Evolutionary conservation across 2,113 vertebrate species (phyloP).

Genomic region (Ascaphus truei): DNA sequence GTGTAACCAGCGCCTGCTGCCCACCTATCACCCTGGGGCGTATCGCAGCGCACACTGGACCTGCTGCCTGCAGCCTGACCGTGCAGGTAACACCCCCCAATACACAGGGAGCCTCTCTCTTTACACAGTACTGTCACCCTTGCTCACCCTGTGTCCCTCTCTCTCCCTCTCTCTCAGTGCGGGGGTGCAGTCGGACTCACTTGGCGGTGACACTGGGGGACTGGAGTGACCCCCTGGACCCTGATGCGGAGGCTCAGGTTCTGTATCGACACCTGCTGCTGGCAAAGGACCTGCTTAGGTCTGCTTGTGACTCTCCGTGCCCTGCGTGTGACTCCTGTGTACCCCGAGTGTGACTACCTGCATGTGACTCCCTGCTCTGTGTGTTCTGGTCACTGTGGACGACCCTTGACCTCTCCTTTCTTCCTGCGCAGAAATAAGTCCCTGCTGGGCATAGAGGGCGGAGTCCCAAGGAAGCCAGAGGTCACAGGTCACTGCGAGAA

Average conservation of each 20-base stretch:
- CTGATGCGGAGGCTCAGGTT: conserved; percentile 75
- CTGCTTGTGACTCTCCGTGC: neutral
- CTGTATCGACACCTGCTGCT: conserved; percentile 79
- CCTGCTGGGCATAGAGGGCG: neutral
- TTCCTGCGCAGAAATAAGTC: conserved; percentile 25
- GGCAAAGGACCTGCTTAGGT: conserved; percentile 75
- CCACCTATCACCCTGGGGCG: conserved; percentile 74
- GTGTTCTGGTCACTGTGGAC: too few species aligned
- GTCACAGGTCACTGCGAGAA: neutral
- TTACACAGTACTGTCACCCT: neutral
- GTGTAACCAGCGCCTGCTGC: conserved; percentile 70
- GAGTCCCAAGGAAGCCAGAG: neutral
- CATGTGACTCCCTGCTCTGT: too few species aligned
- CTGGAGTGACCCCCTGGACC: conserved; percentile 83
- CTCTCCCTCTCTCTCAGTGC: conserved; percentile 47
- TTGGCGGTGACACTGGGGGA: conserved; percentile 77
- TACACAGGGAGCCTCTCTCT: neutral
- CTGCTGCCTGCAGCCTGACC: conserved; percentile 74
- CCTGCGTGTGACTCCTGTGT: neutral
- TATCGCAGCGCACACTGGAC: conserved; percentile 80
- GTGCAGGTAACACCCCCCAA: conserved; percentile 58
- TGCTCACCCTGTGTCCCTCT: neutral
- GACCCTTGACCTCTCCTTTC: too few species aligned
- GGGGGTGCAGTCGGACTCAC: conserved; percentile 84
- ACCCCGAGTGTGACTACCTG: too few species aligned